A percentile compares a stretch with the other conserved stretches of the same genome.
These are phyloP conservation scores for Macrobrachium nipponense DNA, from an alignment of 1,140 invertebrate genomes.

Conservation along the genomic window DNA sequence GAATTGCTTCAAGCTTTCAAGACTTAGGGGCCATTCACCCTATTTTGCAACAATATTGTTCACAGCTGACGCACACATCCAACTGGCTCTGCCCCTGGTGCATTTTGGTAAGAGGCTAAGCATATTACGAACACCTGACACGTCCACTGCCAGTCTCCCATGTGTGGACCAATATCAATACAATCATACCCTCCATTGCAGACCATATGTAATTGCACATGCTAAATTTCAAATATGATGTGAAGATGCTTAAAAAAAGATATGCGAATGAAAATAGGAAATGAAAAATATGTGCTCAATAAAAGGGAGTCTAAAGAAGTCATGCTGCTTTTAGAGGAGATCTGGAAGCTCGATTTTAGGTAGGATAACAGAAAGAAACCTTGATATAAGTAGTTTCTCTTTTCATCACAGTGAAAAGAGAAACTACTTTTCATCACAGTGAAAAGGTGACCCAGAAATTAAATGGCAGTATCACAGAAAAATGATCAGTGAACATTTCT, in stretches of 20 bases:
- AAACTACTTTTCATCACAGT: too few relatives aligned
- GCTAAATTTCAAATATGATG: constrained; percentile 3
- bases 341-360: too few relatives aligned
- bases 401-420: too few relatives aligned
- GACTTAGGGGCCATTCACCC: constrained; percentile 33
- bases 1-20: constrained; percentile 15
- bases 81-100: constrained; percentile 24
- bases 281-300: too few relatives aligned
- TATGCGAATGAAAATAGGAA: neutral
- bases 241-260: neutral
- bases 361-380: too few relatives aligned
- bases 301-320: too few relatives aligned
- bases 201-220: constrained; percentile 11
- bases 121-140: constrained; percentile 14
- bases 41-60: constrained; percentile 18
- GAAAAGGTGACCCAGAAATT: too few relatives aligned
- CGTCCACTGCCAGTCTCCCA: constrained; percentile 29
- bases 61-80: constrained; percentile 40
- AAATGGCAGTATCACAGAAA: too few relatives aligned
- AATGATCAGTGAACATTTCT: too few relatives aligned
- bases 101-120: constrained; percentile 29
- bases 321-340: too few relatives aligned
- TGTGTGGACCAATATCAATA: constrained; percentile 14
- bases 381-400: too few relatives aligned
- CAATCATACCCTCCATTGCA: constrained; percentile 34